Percentiles rank a stretch among this genome's conserved stretches.
phyloP scores from a whole-genome alignment of 1,140 invertebrate genomes.

The Arctopsyche grandis region DNA sequence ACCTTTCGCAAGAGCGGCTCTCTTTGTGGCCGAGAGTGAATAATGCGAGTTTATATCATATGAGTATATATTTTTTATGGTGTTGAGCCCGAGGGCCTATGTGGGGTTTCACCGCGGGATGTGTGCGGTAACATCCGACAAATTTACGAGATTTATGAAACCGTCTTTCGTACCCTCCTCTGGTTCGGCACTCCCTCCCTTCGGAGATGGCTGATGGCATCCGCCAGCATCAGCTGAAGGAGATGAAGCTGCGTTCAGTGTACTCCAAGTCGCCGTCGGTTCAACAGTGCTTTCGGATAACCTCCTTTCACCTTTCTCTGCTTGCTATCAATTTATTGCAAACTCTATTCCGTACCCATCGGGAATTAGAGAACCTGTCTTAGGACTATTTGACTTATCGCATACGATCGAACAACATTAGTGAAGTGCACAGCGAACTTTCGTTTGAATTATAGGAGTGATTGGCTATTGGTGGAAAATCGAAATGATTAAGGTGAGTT shows the following conservation, averaged over 20 bases:
- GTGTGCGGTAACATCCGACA: not conserved
- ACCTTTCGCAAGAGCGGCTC: not conserved
- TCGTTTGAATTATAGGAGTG: not conserved
- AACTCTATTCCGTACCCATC: not conserved
- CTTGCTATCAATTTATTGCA: not conserved
- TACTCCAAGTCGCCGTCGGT: constrained; percentile 27
- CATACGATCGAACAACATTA: not conserved
- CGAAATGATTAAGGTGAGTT: constrained; percentile 29
- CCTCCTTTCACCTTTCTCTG: constrained; percentile 34
- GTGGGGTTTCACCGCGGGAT: not conserved
- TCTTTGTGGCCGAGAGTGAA: not conserved
- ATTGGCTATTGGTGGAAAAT: not conserved
- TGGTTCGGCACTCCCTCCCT: not conserved
- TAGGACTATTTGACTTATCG: not conserved
- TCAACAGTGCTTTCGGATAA: constrained; percentile 29
- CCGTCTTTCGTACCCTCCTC: not conserved
- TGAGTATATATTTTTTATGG: not conserved
- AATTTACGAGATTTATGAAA: not conserved
- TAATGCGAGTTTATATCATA: not conserved
- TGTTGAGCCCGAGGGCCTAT: not conserved
- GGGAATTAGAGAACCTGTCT: not conserved
- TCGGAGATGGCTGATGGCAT: not conserved
- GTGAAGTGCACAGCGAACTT: constrained; percentile 14
- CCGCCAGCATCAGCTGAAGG: not conserved
- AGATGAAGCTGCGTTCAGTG: constrained; percentile 25